phyloP scores from a whole-genome alignment of 2,888 invertebrate species.

The Diachrysia chrysitis region DNA sequence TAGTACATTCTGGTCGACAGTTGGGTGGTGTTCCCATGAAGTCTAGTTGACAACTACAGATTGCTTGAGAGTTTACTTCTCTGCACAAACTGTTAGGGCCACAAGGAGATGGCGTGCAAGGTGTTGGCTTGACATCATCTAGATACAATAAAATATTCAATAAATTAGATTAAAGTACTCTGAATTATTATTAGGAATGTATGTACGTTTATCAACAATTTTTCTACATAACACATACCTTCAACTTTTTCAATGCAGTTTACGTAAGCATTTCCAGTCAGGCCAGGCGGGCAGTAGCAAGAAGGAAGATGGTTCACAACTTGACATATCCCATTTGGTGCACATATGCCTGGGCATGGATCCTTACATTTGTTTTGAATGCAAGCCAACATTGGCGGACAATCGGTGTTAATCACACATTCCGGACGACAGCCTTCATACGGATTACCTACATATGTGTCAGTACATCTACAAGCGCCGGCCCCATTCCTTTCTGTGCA shows the following conservation, averaged over 20 bases:
- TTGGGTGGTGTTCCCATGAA: slow-evolving; percentile 94
- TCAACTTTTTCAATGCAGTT: slow-evolving; percentile 87
- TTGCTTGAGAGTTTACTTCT: slow-evolving; percentile 91
- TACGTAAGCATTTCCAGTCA: slow-evolving; percentile 92
- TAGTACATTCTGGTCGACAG: slow-evolving; percentile 94
- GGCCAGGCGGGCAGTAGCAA: slow-evolving; percentile 91
- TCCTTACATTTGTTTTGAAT: slow-evolving; percentile 93
- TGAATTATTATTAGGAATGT: neutral
- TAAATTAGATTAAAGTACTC: neutral
- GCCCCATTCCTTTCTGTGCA: slow-evolving; percentile 91
- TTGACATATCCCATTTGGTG: slow-evolving; percentile 92
- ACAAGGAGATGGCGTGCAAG: slow-evolving; percentile 93
- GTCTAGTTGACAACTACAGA: slow-evolving; percentile 92
- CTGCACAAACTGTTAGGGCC: slow-evolving; percentile 94
- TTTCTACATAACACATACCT: slow-evolving; percentile 68
- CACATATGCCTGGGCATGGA: slow-evolving; percentile 94
- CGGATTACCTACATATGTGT: slow-evolving; percentile 87
- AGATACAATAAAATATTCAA: slow-evolving; percentile 63
- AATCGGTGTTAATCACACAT: slow-evolving; percentile 94
- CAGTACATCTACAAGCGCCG: slow-evolving; percentile 92
- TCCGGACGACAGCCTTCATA: slow-evolving; percentile 93
- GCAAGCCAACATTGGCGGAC: slow-evolving; percentile 92
- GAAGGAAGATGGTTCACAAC: slow-evolving; percentile 93
- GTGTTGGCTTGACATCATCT: slow-evolving; percentile 83
- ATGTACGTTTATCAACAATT: neutral